Conservation (phyloP, 2,888 invertebrate genomes). For the Stomorhina lunata region DNA sequence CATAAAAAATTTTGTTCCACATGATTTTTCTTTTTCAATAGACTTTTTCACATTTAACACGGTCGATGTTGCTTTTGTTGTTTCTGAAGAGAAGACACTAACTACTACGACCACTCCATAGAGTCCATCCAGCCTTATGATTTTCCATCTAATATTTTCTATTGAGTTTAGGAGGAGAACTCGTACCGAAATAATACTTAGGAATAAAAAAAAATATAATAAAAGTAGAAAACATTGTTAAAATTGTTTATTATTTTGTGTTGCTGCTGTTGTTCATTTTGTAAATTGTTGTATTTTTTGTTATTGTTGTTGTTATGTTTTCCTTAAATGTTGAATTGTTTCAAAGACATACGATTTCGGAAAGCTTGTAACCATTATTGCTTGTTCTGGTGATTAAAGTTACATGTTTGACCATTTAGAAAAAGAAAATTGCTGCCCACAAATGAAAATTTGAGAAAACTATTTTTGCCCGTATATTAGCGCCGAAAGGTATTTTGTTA, state of each 20-base stretch:
- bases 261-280: neutral
- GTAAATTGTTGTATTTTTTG: neutral
- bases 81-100: neutral
- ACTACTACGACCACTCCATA: neutral
- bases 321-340: neutral
- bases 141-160: slow-evolving; percentile 8
- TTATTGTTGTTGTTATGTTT: neutral
- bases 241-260: slow-evolving; percentile 15
- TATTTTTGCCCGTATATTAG: neutral
- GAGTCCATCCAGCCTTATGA: slow-evolving; percentile 15
- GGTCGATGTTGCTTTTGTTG: neutral
- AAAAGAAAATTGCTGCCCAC: neutral
- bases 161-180: neutral
- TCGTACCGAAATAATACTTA: neutral
- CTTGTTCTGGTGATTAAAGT: slow-evolving; percentile 9
- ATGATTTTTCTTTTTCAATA: neutral
- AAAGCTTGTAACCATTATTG: neutral
- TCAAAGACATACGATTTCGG: neutral
- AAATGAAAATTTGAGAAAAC: neutral
- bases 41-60: slow-evolving; percentile 4
- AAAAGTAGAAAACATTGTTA: slow-evolving; percentile 5
- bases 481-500: too few species aligned
- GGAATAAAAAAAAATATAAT: neutral
- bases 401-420: neutral
- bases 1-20: slow-evolving; percentile 26